Evolutionary conservation across 1,140 invertebrate genomes (phyloP).

Genomic region (Drosophila guanche): DNA sequence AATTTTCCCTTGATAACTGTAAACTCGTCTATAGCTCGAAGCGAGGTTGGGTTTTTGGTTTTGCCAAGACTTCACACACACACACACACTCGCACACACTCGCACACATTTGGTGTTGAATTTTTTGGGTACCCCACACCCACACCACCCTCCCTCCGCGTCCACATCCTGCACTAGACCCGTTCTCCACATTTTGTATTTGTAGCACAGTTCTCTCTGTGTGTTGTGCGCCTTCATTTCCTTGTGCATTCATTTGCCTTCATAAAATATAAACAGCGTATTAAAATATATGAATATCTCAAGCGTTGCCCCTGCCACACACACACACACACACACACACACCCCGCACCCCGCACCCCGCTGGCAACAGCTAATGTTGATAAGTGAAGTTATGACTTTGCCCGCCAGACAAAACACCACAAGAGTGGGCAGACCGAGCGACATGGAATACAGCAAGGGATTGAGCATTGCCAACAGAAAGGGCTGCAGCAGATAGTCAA

Average conservation of each 20-base stretch:
- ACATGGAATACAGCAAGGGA: neutral
- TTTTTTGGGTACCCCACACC: constrained; percentile 54
- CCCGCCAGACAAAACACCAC: constrained; percentile 61
- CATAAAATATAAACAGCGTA: constrained; percentile 81
- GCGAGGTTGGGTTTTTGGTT: constrained; percentile 66
- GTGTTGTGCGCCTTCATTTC: constrained; percentile 56
- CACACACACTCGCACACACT: constrained; percentile 32
- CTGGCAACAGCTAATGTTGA: constrained; percentile 77
- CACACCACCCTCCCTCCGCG: neutral
- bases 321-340: too few species aligned
- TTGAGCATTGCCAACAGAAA: too few species aligned
- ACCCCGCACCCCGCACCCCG: constrained; percentile 1
- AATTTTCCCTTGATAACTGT: constrained; percentile 83
- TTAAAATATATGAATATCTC: constrained; percentile 80
- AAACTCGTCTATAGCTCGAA: constrained; percentile 83
- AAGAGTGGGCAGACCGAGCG: neutral
- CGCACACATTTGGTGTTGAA: constrained; percentile 69
- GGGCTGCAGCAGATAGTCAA: too few species aligned
- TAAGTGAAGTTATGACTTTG: constrained; percentile 82
- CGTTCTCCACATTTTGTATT: constrained; percentile 3
- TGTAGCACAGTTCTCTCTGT: constrained; percentile 57
- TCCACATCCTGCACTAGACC: neutral
- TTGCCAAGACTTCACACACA: constrained; percentile 37
- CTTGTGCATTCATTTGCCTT: constrained; percentile 81
- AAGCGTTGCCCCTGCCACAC: constrained; percentile 28